A percentile compares a stretch with the other conserved stretches of the same genome.
These are phyloP conservation scores for Pyrocephalus nanus DNA, from an alignment of 2,797 vertebrate genomes.

Conservation along the genomic window DNA sequence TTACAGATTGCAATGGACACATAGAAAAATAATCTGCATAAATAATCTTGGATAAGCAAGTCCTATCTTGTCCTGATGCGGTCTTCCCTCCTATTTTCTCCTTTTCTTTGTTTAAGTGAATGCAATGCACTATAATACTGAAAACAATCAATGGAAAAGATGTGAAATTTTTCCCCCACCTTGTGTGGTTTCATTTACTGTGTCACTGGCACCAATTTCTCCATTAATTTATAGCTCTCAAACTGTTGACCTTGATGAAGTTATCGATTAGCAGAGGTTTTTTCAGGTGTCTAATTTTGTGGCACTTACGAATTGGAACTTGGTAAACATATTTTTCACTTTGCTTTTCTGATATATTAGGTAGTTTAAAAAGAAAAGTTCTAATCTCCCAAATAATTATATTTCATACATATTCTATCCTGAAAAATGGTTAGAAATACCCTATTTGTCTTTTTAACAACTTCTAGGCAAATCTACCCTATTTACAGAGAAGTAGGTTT, in stretches of 20 bases:
- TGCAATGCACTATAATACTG: not conserved
- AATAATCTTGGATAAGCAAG: not conserved
- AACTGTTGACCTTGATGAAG: not conserved
- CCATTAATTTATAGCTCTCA: not conserved
- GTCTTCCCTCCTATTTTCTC: not conserved
- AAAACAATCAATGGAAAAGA: not conserved
- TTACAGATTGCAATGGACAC: not conserved
- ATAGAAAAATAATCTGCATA: not conserved
- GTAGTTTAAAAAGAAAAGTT: not conserved
- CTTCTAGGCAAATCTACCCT: not conserved
- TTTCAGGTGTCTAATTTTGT: not conserved
- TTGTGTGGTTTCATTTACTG: not conserved
- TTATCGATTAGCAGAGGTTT: not conserved
- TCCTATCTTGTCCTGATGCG: not conserved
- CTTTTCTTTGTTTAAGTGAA: not conserved
- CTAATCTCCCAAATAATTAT: not conserved
- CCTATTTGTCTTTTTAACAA: not conserved
- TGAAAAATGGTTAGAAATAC: not conserved
- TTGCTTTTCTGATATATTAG: not conserved
- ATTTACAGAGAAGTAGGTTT: not conserved
- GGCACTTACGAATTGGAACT: not conserved
- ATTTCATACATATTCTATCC: not conserved
- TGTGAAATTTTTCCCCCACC: accelerated
- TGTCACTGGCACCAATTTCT: not conserved
- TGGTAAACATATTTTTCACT: not conserved